Conservation (phyloP, 2,888 invertebrate genomes). For the Ganaspis brasiliensis region DNA sequence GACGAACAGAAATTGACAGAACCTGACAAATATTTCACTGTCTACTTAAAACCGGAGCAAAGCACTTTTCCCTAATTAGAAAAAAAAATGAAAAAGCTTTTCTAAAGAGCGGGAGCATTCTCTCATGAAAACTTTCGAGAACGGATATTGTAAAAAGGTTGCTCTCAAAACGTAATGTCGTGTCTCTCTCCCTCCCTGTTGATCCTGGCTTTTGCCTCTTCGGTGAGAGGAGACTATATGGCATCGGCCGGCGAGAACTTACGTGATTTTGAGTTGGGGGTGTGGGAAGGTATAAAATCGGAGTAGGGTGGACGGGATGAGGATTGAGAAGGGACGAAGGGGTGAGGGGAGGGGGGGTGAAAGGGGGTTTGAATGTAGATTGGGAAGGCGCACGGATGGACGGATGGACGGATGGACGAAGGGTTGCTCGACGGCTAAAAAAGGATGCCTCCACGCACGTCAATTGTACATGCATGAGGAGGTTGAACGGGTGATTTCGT, state of each 20-base stretch:
- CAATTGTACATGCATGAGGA: constrained; percentile 31
- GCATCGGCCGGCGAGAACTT: constrained; percentile 57
- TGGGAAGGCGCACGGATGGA: constrained; percentile 60
- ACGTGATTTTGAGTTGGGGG: constrained; percentile 59
- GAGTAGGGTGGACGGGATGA: constrained; percentile 56
- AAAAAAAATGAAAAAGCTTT: not conserved
- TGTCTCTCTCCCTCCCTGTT: not conserved
- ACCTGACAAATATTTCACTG: not conserved
- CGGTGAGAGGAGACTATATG: constrained; percentile 47
- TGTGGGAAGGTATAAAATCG: constrained; percentile 59
- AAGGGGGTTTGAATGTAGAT: constrained; percentile 58
- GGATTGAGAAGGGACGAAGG: constrained; percentile 54
- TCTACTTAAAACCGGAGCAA: not conserved
- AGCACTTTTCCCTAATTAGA: not conserved
- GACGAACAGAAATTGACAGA: no score
- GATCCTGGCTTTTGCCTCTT: constrained; percentile 4
- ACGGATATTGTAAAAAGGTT: constrained; percentile 32
- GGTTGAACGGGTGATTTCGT: constrained; percentile 3
- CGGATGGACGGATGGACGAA: constrained; percentile 57
- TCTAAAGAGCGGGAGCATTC: constrained; percentile 8
- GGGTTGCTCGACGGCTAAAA: constrained; percentile 55
- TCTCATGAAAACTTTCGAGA: constrained; percentile 7
- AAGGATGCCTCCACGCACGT: constrained; percentile 49
- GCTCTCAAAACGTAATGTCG: constrained; percentile 10
- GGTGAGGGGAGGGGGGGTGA: constrained; percentile 57